Evolutionary conservation across 2,797 vertebrate genomes (phyloP).

Genomic region (Poeciliopsis infans): DNA sequence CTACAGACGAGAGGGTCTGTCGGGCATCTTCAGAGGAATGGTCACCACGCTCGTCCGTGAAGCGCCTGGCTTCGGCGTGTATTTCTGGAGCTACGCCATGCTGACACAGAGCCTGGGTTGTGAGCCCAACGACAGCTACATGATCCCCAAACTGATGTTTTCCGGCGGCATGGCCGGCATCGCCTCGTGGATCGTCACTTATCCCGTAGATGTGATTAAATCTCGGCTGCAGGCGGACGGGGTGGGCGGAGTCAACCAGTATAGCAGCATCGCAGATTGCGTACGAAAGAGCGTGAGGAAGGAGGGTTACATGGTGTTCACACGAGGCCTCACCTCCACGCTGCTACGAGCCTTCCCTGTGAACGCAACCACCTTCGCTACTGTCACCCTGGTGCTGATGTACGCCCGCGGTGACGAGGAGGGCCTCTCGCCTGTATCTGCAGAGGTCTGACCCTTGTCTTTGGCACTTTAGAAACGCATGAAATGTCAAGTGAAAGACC

Average conservation of each 20-base stretch:
- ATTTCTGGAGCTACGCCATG: conserved; percentile 92
- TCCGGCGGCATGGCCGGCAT: conserved; percentile 94
- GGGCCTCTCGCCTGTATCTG: conserved; percentile 83
- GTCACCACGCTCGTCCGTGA: conserved; percentile 91
- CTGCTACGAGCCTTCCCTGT: conserved; percentile 95
- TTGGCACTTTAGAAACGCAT: conserved; percentile 49
- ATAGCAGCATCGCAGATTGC: conserved; percentile 91
- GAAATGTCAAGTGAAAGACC: conserved; percentile 5
- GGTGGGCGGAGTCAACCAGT: conserved; percentile 84
- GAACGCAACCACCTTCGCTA: conserved; percentile 95
- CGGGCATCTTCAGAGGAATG: conserved; percentile 93
- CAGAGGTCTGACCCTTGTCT: conserved; percentile 9
- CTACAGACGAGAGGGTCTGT: conserved; percentile 89
- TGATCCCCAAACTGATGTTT: conserved; percentile 95
- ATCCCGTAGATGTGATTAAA: conserved; percentile 95
- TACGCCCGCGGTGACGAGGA: conserved; percentile 82
- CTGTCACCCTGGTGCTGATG: conserved; percentile 92
- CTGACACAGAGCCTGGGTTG: conserved; percentile 89
- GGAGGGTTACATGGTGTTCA: conserved; percentile 94
- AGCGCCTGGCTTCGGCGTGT: conserved; percentile 94
- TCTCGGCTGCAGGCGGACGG: conserved; percentile 96
- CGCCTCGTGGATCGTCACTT: conserved; percentile 95
- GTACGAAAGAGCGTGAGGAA: conserved; percentile 86
- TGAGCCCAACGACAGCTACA: conserved; percentile 86
- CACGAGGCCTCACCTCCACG: conserved; percentile 92